Conservation (phyloP, 2,888 invertebrate species). For the Dryocosmus kuriphilus region DNA sequence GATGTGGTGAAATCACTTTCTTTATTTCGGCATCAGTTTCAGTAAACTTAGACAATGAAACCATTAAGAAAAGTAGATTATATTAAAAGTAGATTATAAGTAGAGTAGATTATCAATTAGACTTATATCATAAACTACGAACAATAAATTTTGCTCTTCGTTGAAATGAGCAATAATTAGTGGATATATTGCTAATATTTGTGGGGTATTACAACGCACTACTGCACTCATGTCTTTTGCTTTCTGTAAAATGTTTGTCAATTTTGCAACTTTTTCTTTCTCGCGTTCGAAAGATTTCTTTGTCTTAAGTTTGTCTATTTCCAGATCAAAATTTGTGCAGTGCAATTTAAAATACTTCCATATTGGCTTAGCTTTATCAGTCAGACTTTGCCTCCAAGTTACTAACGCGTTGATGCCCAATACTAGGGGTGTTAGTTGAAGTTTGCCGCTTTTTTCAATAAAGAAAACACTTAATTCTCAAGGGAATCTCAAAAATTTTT, state of each 20-base stretch:
- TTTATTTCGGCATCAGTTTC: no score
- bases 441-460: no score
- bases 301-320: background rate
- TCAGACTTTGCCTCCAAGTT: background rate
- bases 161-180: background rate
- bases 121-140: slow-evolving; percentile 14
- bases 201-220: no score
- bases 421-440: no score
- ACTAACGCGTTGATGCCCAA: background rate
- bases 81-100: no score
- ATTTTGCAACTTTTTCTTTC: background rate
- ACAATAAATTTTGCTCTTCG: background rate
- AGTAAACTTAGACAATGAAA: background rate
- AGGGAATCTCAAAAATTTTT: no score
- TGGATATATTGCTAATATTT: no score
- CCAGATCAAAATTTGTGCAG: background rate
- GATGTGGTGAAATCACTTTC: no score
- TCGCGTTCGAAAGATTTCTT: background rate
- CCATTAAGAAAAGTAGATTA: background rate
- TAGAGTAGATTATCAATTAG: background rate
- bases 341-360: slow-evolving; percentile 4
- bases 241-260: no score
- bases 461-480: no score
- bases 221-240: no score
- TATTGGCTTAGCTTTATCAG: background rate